These are phyloP conservation scores for Brachyistius frenatus DNA, from an alignment of 2,113 vertebrate genomes.

Conservation along the genomic window DNA sequence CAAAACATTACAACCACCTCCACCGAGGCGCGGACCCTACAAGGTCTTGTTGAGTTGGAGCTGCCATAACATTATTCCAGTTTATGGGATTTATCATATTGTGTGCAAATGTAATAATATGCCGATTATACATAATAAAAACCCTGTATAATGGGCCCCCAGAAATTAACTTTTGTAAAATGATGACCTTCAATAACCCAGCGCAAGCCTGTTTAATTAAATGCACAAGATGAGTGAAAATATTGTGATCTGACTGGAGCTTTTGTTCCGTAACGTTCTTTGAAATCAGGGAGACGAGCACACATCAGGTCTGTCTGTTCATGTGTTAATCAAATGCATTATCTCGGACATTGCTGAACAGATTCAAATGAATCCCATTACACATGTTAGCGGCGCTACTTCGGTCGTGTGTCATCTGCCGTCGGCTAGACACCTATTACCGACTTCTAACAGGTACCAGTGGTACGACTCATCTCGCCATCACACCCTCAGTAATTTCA, in stretches of 20 bases:
- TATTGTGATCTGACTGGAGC: not conserved
- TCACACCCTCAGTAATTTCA: not conserved
- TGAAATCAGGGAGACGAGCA: not conserved
- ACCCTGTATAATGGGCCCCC: not conserved
- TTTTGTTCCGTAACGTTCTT: constrained; percentile 5
- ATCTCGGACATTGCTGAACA: constrained; percentile 2
- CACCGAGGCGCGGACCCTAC: no score
- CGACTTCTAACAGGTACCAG: not conserved
- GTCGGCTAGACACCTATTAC: not conserved
- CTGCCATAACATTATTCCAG: no score
- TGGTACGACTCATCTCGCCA: not conserved
- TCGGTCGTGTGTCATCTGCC: constrained; percentile 18
- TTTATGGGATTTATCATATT: not conserved
- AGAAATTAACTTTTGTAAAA: constrained; percentile 4
- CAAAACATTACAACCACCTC: no score
- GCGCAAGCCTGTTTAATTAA: not conserved
- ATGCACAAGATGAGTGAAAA: not conserved
- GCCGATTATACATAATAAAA: not conserved
- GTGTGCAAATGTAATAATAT: not conserved
- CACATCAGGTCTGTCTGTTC: not conserved
- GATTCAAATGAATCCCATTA: constrained; percentile 28
- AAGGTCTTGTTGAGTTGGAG: no score
- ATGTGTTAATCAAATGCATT: constrained; percentile 26
- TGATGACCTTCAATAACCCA: not conserved
- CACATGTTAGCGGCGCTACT: not conserved